Percentiles rank a stretch among this genome's conserved stretches.
Conservation (phyloP, 37 sponge, comb jelly and placozoan species). For the Amphimedon queenslandica region DNA sequence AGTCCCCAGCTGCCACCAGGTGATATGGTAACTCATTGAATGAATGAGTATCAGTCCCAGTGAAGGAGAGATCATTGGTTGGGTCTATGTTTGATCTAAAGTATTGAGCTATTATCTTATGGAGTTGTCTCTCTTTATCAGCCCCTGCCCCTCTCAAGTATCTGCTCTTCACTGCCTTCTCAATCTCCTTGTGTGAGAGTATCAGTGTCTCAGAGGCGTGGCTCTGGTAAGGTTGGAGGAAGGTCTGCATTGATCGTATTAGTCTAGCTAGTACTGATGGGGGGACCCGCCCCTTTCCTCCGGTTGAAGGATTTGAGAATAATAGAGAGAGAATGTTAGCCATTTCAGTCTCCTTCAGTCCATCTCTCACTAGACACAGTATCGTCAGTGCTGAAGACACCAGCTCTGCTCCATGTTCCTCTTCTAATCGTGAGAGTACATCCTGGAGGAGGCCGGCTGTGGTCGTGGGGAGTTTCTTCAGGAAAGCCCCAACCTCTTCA, state of each 20-base stretch:
- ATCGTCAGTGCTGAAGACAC: conserved; percentile 50
- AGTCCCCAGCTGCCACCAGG: conserved; percentile 54
- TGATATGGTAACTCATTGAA: conserved; percentile 86
- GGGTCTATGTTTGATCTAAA: conserved; percentile 75
- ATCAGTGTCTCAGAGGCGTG: conserved; percentile 43
- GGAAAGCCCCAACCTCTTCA: conserved; percentile 62
- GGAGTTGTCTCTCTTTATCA: conserved; percentile 48
- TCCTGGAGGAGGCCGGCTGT: conserved; percentile 75
- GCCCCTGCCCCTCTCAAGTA: conserved; percentile 73
- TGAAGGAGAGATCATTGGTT: conserved; percentile 49
- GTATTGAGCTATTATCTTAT: conserved; percentile 55
- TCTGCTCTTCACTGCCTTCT: conserved; percentile 58
- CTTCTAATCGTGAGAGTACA: conserved; percentile 71
- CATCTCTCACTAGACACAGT: conserved; percentile 65
- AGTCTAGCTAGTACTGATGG: conserved; percentile 55
- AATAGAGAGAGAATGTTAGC: conserved; percentile 36
- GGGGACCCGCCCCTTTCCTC: conserved; percentile 27
- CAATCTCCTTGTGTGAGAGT: conserved; percentile 69
- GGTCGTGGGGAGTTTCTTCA: conserved; percentile 69
- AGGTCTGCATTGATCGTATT: conserved; percentile 61
- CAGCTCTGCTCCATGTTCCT: conserved; percentile 68
- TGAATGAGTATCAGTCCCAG: conserved; percentile 69
- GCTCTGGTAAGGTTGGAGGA: conserved; percentile 69
- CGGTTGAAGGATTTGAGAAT: not conserved
- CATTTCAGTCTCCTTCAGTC: conserved; percentile 74